Conservation (phyloP, 2,888 invertebrate genomes). For the Ichneumon xanthorius region DNA sequence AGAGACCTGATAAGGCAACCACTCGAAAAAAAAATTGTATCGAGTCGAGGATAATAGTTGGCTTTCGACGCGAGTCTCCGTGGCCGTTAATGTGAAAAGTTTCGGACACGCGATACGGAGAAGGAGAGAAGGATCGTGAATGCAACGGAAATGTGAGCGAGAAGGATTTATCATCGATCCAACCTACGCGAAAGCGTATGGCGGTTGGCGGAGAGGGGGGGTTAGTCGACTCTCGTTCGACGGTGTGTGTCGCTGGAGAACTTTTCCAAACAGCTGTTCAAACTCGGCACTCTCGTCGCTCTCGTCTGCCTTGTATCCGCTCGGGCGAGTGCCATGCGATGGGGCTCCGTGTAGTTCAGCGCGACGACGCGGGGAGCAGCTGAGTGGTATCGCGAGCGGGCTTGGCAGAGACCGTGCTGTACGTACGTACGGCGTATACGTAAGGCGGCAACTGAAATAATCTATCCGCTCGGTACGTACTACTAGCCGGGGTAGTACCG, state of each 20-base stretch:
- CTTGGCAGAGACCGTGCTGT: slow-evolving; percentile 30
- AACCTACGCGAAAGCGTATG: slow-evolving; percentile 37
- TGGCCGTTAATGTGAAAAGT: slow-evolving; percentile 52
- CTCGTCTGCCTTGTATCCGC: slow-evolving; percentile 1
- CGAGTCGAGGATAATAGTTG: slow-evolving; percentile 27
- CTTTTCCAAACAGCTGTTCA: slow-evolving; percentile 53
- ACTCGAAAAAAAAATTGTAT: neutral
- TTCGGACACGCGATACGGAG: slow-evolving; percentile 56
- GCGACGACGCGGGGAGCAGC: neutral
- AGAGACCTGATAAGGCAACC: neutral
- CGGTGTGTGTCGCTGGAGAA: slow-evolving; percentile 29
- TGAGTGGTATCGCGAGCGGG: slow-evolving; percentile 21
- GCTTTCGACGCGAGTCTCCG: neutral
- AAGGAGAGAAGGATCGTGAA: neutral
- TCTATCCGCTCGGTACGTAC: slow-evolving; percentile 61
- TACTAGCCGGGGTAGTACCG: slow-evolving; percentile 67
- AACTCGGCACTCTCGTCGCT: slow-evolving; percentile 16
- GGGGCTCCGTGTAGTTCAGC: neutral
- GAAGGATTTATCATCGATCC: slow-evolving; percentile 60
- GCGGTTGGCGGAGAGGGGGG: neutral
- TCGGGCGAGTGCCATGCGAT: neutral
- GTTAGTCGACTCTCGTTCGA: neutral
- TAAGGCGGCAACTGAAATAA: slow-evolving; percentile 65
- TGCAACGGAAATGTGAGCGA: slow-evolving; percentile 52
- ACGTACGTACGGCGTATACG: slow-evolving; percentile 7